These are phyloP conservation scores for Catagonus wagneri DNA, from an alignment of 2,113 vertebrate genomes.

Conservation along the genomic window DNA sequence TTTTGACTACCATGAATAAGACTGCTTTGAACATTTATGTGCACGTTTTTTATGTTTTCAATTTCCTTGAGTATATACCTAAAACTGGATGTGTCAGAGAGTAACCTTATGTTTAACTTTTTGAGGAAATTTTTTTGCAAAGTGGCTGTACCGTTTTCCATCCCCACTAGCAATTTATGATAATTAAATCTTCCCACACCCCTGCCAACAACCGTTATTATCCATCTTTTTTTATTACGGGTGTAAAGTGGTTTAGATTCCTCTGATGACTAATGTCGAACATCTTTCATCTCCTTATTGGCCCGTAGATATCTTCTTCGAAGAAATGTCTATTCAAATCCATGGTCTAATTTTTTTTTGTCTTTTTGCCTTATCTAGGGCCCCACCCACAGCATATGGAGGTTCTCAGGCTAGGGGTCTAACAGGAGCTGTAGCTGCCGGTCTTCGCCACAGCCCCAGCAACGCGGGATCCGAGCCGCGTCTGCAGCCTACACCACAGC, in stretches of 20 bases:
- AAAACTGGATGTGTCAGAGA: background rate
- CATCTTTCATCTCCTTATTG: background rate
- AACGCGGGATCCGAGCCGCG: no score
- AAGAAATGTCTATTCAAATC: background rate
- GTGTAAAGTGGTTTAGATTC: background rate
- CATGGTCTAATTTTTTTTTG: background rate
- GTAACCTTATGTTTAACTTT: background rate
- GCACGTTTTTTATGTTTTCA: constrained; percentile 29
- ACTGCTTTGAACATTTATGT: background rate
- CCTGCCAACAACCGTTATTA: background rate
- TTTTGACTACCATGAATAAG: background rate
- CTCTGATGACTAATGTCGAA: background rate
- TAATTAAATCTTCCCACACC: background rate
- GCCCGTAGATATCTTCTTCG: background rate
- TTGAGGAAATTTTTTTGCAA: background rate
- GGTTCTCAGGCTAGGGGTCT: no score
- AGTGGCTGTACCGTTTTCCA: background rate
- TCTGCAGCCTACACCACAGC: no score
- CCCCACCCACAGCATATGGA: no score
- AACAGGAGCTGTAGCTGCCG: no score
- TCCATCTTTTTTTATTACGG: background rate
- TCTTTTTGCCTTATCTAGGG: no score
- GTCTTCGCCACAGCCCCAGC: no score
- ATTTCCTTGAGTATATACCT: background rate
- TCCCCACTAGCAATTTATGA: background rate